phyloP scores from a whole-genome alignment of 1,140 invertebrate species.

The Teleopsis dalmanni region DNA sequence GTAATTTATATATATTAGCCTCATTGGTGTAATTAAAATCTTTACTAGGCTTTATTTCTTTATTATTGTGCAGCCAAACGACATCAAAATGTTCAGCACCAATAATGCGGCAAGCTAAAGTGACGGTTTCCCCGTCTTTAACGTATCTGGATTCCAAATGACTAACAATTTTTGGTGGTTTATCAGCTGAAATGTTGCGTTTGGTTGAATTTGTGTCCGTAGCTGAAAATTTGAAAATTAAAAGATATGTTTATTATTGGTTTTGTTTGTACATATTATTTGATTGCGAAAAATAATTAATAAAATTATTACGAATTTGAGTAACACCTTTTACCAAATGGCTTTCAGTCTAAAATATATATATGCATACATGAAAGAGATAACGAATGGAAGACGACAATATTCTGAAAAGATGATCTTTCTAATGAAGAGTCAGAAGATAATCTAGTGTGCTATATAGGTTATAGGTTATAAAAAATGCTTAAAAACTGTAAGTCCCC shows the following conservation, averaged over 20 bases:
- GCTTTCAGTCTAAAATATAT: too few species aligned
- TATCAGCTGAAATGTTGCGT: constrained; percentile 49
- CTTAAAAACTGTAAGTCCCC: too few species aligned
- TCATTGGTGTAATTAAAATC: constrained; percentile 90
- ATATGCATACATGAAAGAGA: too few species aligned
- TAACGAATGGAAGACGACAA: too few species aligned
- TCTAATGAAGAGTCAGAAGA: too few species aligned
- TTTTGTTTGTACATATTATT: background rate
- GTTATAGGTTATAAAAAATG: too few species aligned
- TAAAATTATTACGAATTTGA: too few species aligned
- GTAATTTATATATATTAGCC: constrained; percentile 82
- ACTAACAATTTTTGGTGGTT: constrained; percentile 74
- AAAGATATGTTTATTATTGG: constrained; percentile 8
- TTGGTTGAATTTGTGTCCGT: constrained; percentile 53
- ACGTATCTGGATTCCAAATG: constrained; percentile 73
- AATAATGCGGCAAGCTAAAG: constrained; percentile 76
- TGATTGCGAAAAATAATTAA: background rate
- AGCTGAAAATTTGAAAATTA: constrained; percentile 46
- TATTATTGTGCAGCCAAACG: constrained; percentile 92
- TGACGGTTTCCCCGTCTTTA: constrained; percentile 78
- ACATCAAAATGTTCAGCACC: constrained; percentile 86
- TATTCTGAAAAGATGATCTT: too few species aligned
- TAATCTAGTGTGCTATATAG: too few species aligned
- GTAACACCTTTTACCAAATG: too few species aligned
- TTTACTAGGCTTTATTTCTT: constrained; percentile 92